Base-by-base conservation (phyloP, 1,140 invertebrate genomes). In the Notospermus geniculatus region DNA sequence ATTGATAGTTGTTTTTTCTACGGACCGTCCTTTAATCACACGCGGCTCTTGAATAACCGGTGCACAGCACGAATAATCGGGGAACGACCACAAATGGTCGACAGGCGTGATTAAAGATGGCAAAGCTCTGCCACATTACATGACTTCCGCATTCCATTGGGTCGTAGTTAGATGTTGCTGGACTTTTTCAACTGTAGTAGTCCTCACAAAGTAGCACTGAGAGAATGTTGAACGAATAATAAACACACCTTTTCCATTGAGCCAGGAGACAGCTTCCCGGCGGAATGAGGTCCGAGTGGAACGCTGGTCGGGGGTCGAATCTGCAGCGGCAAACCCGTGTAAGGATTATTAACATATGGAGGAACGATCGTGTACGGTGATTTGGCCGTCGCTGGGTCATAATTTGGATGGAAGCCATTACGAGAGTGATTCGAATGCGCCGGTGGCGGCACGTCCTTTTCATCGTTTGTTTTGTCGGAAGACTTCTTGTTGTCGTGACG, bases 301-400 rank as follows among this genome's bases (percentile, higher is more conserved):
- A 60, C 27, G 59, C 71, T 60, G 36, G 65, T 64, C n/a, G 74
- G 64, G 22, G 5, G 68, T 25, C 41, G 60, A 57, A 56, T 54
- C 53, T 67, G 68, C 52, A 64, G 67, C 43, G 68, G 60, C 52
- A 76, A 63, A 28, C 65, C 64, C 59, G 74, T 62, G 62, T 69
- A 74, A 15, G 74, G 72, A 62, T 65, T 75, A 17, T 68, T 64
- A 15, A 74, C 59, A 54, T 77, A 79, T 55, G 74, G 74, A 9
- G 73, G 67, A 36, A 74, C 66, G 17, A 67, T 46, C 1, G 68
- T 68, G 59, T 76, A 75, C 11, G 74, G 73, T 19, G 68, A 62
- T 2, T 72, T 57, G 45, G 65, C 68, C 9, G 65, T 27, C 19
- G 5, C 5, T n/a, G 25, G n/a, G 25, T 50, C 46, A n/a, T 23